Evolutionary conservation across 2,888 invertebrate genomes (phyloP).

Genomic region (Diadegma fenestrale): DNA sequence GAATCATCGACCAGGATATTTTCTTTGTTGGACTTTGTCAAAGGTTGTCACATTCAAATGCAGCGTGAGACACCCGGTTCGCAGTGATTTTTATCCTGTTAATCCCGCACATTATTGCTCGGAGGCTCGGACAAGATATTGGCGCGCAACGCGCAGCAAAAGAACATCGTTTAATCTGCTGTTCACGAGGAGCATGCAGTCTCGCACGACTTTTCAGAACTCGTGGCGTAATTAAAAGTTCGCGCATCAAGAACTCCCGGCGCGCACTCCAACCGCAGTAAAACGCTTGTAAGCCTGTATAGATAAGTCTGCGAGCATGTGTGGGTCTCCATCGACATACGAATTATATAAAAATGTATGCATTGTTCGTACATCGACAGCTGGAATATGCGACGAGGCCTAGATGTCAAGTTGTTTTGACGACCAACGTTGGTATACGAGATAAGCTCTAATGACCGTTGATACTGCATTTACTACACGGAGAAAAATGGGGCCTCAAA

Average conservation of each 20-base stretch:
- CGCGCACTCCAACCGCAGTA: slow-evolving; percentile 23
- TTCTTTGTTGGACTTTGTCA: not conserved
- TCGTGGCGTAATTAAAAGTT: slow-evolving; percentile 75
- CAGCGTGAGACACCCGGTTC: not conserved
- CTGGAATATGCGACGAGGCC: not conserved
- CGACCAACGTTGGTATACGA: not conserved
- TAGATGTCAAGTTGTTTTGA: not conserved
- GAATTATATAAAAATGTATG: not conserved
- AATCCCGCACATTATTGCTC: not conserved
- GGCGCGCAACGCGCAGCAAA: slow-evolving; percentile 66
- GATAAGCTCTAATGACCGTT: not conserved
- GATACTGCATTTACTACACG: not conserved
- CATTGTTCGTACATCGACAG: not conserved
- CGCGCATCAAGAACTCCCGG: slow-evolving; percentile 75
- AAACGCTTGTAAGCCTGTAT: not conserved
- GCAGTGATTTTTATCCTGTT: not conserved
- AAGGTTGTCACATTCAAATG: not conserved
- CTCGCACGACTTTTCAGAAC: slow-evolving; percentile 50
- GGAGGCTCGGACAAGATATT: slow-evolving; percentile 39
- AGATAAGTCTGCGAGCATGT: slow-evolving; percentile 5
- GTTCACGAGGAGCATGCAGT: slow-evolving; percentile 45
- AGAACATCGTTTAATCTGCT: slow-evolving; percentile 69
- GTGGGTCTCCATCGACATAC: not conserved
- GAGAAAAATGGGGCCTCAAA: no score
- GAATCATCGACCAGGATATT: not conserved